A percentile compares a stretch with the other conserved stretches of the same genome.
Conservation (phyloP, 2,888 invertebrate genomes). For the Caenorhabditis becei region DNA sequence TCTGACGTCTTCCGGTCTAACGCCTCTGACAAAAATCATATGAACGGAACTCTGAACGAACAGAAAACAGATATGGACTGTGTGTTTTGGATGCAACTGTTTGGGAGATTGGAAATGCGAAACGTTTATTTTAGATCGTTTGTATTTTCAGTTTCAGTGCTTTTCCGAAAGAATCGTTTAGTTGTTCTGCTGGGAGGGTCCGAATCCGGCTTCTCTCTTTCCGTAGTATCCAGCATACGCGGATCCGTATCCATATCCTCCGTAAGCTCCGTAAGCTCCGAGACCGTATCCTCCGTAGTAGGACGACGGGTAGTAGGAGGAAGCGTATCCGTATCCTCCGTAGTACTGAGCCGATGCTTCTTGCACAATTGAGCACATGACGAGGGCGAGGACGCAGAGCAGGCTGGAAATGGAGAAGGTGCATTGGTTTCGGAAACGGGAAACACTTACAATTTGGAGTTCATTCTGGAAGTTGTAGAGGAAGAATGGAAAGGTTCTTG, state of each 20-base stretch:
- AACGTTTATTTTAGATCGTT: slow-evolving; percentile 19
- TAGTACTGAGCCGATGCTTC: slow-evolving; percentile 41
- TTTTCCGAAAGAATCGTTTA: not conserved
- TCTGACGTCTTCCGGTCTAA: too few relatives aligned
- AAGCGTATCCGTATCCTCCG: slow-evolving; percentile 47
- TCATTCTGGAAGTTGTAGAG: slow-evolving; percentile 2
- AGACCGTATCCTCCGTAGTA: slow-evolving; percentile 44
- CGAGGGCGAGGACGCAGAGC: slow-evolving; percentile 44
- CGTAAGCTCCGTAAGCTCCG: slow-evolving; percentile 36
- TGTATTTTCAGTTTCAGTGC: slow-evolving; percentile 1
- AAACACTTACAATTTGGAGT: slow-evolving; percentile 21
- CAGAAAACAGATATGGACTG: not conserved
- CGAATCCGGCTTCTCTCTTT: slow-evolving; percentile 26
- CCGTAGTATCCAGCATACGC: slow-evolving; percentile 29
- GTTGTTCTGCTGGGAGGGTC: slow-evolving; percentile 3
- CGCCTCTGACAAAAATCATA: too few relatives aligned
- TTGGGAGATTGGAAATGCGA: not conserved
- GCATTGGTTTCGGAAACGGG: not conserved
- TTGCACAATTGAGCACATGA: slow-evolving; percentile 51
- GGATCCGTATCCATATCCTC: slow-evolving; percentile 38
- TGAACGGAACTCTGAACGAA: too few relatives aligned
- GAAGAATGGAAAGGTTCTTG: not conserved
- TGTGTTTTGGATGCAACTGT: not conserved
- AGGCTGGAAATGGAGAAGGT: slow-evolving; percentile 28
- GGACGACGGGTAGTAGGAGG: slow-evolving; percentile 40